A percentile compares a stretch with the other conserved stretches of the same genome.
These are phyloP conservation scores for Periplaneta americana DNA, from an alignment of 1,140 invertebrate genomes.

Conservation along the genomic window DNA sequence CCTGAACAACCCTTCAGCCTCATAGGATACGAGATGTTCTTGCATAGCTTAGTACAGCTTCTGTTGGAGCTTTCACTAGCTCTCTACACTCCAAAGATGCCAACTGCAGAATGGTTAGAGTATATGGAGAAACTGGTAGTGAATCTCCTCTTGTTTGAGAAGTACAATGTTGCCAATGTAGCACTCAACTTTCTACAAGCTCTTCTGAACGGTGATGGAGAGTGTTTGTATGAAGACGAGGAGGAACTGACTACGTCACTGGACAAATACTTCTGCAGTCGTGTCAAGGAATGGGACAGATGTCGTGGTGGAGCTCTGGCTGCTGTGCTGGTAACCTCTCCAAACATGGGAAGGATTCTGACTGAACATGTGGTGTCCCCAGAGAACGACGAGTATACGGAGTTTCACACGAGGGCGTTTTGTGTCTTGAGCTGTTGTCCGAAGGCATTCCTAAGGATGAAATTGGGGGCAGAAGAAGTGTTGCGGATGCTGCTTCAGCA, in stretches of 20 bases:
- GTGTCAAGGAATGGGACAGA: not conserved
- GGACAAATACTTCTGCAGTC: not conserved
- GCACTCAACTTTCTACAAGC: not conserved
- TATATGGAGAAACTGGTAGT: not conserved
- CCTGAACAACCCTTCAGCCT: too few relatives aligned
- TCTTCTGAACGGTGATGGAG: not conserved
- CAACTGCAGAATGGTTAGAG: not conserved
- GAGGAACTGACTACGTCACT: not conserved
- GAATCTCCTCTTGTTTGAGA: not conserved
- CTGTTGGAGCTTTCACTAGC: not conserved
- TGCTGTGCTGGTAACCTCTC: not conserved
- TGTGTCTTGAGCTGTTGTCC: not conserved
- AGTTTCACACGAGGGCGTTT: not conserved
- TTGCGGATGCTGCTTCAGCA: not conserved
- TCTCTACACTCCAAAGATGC: not conserved
- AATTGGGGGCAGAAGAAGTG: not conserved
- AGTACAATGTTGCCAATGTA: not conserved
- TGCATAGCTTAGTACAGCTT: not conserved
- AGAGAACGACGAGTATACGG: not conserved
- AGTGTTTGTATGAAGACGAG: not conserved
- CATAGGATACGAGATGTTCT: too few relatives aligned
- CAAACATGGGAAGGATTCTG: not conserved
- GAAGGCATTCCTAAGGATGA: not conserved
- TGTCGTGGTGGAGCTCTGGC: not conserved
- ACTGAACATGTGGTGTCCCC: not conserved